Percentiles rank a stretch among this genome's conserved stretches.
Conservation (phyloP, 2,113 vertebrate species). For the Tinamus guttatus region DNA sequence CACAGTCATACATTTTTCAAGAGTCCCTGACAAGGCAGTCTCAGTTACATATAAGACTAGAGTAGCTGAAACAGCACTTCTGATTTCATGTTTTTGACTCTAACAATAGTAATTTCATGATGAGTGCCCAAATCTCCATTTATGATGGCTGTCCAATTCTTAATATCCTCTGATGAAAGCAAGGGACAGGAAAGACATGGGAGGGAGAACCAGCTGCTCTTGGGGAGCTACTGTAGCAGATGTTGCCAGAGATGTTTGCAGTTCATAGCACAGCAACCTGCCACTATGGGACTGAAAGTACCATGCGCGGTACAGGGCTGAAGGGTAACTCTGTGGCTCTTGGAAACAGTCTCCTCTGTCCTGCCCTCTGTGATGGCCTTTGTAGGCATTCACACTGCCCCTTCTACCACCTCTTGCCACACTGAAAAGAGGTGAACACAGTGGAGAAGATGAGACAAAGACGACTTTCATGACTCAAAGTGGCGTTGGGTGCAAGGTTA, state of each 20-base stretch:
- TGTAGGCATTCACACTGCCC: not conserved
- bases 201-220: not conserved
- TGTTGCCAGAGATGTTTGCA: not conserved
- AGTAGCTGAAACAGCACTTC: not conserved
- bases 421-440: not conserved
- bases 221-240: not conserved
- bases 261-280: not conserved
- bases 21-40: not conserved
- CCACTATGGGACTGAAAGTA: not conserved
- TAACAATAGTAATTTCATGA: not conserved
- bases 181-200: not conserved
- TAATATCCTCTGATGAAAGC: not conserved
- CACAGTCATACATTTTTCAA: not conserved
- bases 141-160: not conserved
- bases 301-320: fast-evolving
- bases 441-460: not conserved
- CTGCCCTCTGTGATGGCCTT: not conserved
- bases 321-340: not conserved
- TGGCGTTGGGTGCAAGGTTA: not conserved
- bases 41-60: not conserved
- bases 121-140: not conserved
- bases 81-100: not conserved
- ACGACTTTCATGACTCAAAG: not conserved
- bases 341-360: not conserved
- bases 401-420: not conserved